Evolutionary conservation across 2,797 vertebrate genomes (phyloP).

Genomic region (Schizopygopsis pylzovi): DNA sequence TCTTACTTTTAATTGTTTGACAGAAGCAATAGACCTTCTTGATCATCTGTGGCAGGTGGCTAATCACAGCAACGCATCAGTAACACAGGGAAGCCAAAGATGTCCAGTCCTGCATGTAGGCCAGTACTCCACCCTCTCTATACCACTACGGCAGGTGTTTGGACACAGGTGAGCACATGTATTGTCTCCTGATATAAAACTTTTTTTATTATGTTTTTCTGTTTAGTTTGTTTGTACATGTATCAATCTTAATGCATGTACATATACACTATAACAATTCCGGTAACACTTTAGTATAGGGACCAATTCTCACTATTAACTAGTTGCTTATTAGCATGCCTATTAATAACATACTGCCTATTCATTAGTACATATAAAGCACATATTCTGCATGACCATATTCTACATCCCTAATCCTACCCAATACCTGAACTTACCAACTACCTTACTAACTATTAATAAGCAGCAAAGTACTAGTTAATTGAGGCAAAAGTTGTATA

Average conservation of each 20-base stretch:
- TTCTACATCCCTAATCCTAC: background rate
- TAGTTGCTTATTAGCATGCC: background rate
- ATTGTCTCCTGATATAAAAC: background rate
- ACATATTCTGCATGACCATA: background rate
- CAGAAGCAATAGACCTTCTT: constrained; percentile 86
- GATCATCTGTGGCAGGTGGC: constrained; percentile 74
- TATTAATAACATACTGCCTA: background rate
- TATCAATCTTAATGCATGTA: background rate
- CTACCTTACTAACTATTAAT: background rate
- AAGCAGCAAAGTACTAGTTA: background rate
- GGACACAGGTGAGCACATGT: constrained; percentile 76
- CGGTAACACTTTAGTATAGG: background rate
- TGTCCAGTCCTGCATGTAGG: constrained; percentile 83
- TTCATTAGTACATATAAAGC: background rate
- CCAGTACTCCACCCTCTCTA: constrained; percentile 84
- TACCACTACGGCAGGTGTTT: constrained; percentile 80
- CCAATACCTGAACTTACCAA: background rate
- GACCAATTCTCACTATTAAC: background rate
- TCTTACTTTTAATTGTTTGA: constrained; percentile 8
- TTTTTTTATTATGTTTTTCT: background rate
- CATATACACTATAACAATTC: background rate
- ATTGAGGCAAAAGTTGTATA: background rate
- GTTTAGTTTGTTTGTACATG: background rate
- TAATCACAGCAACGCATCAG: constrained; percentile 78
- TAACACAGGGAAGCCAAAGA: constrained; percentile 68